Evolutionary conservation across 2,113 vertebrate genomes (phyloP).

Genomic region (Hyperopisus bebe): DNA sequence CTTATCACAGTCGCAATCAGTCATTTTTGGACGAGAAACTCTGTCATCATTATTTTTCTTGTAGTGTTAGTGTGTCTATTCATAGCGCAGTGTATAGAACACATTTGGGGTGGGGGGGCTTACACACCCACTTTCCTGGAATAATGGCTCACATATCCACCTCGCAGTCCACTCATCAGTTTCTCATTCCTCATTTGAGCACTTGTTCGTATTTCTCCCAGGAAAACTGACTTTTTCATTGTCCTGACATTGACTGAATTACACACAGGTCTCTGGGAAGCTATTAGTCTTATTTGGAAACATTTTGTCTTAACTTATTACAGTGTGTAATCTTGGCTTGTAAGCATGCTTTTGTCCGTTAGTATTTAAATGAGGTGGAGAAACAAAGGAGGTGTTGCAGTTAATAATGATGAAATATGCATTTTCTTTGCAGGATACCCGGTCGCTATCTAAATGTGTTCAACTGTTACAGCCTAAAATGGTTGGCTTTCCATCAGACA

Average conservation of each 20-base stretch:
- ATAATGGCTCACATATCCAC: not conserved
- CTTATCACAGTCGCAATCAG: not conserved
- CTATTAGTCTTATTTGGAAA: not conserved
- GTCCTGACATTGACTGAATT: not conserved
- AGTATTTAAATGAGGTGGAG: not conserved
- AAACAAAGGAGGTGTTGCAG: not conserved
- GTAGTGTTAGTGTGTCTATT: not conserved
- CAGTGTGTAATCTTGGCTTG: not conserved
- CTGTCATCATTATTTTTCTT: not conserved
- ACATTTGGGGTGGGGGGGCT: not conserved
- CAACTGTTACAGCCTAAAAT: not conserved
- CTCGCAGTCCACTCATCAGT: not conserved
- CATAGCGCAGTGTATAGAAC: not conserved
- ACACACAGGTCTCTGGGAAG: not conserved
- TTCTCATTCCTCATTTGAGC: not conserved
- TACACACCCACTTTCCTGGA: not conserved
- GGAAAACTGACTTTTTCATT: not conserved
- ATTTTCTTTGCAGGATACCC: not conserved
- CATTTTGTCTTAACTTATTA: conserved; percentile 14
- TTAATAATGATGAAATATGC: not conserved
- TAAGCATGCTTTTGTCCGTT: not conserved
- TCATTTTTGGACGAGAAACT: not conserved
- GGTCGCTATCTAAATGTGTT: not conserved
- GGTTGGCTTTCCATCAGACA: not conserved
- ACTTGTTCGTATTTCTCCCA: not conserved